These are phyloP conservation scores for Pocillopora verrucosa DNA, from an alignment of 64 coral and sea anemone genomes.

Conservation along the genomic window DNA sequence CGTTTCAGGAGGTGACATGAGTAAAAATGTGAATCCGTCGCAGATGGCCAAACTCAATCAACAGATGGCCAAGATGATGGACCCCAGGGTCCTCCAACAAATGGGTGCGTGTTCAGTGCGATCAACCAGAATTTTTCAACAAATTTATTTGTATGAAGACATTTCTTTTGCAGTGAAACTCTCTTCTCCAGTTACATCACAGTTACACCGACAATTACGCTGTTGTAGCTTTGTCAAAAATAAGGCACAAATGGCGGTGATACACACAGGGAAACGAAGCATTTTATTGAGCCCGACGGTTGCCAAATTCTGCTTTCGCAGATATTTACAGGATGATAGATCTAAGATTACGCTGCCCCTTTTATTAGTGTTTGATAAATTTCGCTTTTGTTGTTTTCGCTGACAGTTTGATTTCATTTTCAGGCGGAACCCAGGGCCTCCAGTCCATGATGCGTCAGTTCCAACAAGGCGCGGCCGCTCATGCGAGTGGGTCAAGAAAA, in stretches of 20 bases:
- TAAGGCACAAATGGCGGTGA: no score
- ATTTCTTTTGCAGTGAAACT: no score
- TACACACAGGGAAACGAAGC: no score
- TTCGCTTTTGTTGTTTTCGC: no score
- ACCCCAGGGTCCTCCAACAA: slow-evolving; percentile 93
- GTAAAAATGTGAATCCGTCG: slow-evolving; percentile 94
- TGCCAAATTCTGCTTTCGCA: no score
- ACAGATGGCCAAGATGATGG: slow-evolving; percentile 99
- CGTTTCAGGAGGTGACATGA: slow-evolving; percentile 89
- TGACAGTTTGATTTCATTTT: not conserved
- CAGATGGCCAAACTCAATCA: slow-evolving; percentile 99
- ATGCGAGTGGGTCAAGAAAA: slow-evolving; percentile 12
- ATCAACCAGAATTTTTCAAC: not conserved
- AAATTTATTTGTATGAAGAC: no score
- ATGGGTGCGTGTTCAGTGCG: slow-evolving; percentile 77
- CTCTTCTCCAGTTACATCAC: no score
- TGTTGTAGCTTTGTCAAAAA: no score
- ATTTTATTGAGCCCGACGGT: no score
- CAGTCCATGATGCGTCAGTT: slow-evolving; percentile 97
- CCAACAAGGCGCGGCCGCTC: slow-evolving; percentile 55
- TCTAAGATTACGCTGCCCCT: not conserved
- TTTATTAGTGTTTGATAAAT: not conserved
- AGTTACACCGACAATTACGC: no score
- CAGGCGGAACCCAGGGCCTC: slow-evolving; percentile 89
- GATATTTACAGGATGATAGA: no score